Conservation (phyloP, 1,140 invertebrate species). For the Hyphantria cunea region DNA sequence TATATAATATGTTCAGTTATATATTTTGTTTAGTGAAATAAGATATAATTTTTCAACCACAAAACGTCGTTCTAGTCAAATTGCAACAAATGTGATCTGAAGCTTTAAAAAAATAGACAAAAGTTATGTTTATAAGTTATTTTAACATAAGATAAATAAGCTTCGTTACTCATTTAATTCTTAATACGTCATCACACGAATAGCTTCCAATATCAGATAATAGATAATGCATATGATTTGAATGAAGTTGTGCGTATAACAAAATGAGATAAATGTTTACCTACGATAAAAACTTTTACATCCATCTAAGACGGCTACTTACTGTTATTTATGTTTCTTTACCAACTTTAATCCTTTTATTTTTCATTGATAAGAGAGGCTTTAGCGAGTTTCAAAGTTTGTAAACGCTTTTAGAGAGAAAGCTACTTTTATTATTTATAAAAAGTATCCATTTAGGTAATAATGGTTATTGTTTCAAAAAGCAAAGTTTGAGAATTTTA, state of each 20-base stretch:
- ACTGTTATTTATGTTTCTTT: conserved; percentile 50
- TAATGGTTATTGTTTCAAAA: conserved; percentile 27
- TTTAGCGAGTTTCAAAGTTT: conserved; percentile 36
- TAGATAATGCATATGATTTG: neutral
- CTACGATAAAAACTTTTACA: conserved; percentile 46
- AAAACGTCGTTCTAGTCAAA: too few relatives aligned
- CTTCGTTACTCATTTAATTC: too few relatives aligned
- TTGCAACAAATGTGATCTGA: too few relatives aligned
- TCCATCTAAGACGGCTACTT: conserved; percentile 35
- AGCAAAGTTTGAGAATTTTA: conserved; percentile 15
- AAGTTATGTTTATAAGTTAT: too few relatives aligned
- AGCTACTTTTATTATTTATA: conserved; percentile 30
- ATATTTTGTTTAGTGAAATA: too few relatives aligned
- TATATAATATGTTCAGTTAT: too few relatives aligned
- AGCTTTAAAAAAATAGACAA: too few relatives aligned
- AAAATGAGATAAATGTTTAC: conserved; percentile 42
- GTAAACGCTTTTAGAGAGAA: conserved; percentile 16
- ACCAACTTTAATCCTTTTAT: conserved; percentile 44
- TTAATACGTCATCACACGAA: too few relatives aligned
- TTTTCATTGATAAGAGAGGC: conserved; percentile 44
- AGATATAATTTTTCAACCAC: too few relatives aligned
- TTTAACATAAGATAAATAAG: too few relatives aligned
- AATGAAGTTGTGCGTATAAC: conserved; percentile 9
- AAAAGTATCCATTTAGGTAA: conserved; percentile 22
- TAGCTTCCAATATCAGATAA: too few relatives aligned